Conservation (phyloP, 1,140 invertebrate genomes). For the Anastrepha ludens region DNA sequence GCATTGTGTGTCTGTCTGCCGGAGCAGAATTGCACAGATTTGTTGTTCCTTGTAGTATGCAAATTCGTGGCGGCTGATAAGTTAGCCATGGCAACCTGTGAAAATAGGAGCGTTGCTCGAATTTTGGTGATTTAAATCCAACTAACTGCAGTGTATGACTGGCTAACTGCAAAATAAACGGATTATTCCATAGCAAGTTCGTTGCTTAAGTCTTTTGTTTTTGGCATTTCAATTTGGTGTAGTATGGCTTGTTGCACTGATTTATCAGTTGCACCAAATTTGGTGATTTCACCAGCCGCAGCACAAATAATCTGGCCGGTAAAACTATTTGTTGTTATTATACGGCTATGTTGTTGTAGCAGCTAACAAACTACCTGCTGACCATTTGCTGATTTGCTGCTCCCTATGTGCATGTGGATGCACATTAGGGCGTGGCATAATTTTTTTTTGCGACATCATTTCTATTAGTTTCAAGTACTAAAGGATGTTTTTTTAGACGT, state of each 20-base stretch:
- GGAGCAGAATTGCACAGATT: too few species aligned
- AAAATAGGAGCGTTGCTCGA: slow-evolving; percentile 22
- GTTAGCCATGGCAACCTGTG: background rate
- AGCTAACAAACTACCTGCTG: slow-evolving; percentile 34
- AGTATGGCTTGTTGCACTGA: slow-evolving; percentile 38
- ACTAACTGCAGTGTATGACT: background rate
- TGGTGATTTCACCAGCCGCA: slow-evolving; percentile 11
- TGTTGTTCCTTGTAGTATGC: slow-evolving; percentile 6
- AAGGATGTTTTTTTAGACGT: too few species aligned
- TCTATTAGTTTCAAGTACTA: too few species aligned
- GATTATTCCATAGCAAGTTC: slow-evolving; percentile 57
- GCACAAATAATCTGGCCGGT: background rate
- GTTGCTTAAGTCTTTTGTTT: slow-evolving; percentile 67
- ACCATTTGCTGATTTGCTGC: background rate
- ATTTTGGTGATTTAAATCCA: slow-evolving; percentile 38
- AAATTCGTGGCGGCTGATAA: slow-evolving; percentile 29
- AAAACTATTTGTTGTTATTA: background rate
- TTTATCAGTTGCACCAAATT: slow-evolving; percentile 47
- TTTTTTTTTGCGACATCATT: too few species aligned
- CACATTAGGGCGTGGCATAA: too few species aligned
- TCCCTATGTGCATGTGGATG: too few species aligned
- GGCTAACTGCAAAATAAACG: background rate
- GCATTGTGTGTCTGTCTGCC: background rate
- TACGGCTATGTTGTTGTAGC: background rate
- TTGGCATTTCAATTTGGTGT: slow-evolving; percentile 49